Base-by-base conservation (phyloP, 1,140 invertebrate species). In the Cydia strobilella region DNA sequence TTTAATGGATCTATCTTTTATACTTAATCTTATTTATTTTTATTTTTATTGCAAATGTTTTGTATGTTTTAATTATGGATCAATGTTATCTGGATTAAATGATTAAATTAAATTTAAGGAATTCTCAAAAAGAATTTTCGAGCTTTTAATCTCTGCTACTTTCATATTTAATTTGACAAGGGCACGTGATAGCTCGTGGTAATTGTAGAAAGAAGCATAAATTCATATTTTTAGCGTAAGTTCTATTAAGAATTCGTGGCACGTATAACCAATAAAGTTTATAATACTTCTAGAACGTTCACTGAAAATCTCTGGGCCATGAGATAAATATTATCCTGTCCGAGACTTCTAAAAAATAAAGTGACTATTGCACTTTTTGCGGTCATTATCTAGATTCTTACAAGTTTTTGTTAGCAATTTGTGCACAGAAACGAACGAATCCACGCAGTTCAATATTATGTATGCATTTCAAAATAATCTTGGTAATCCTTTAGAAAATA, bases 141-240 rank as follows among this genome's bases (percentile, higher is more conserved):
- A 66, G 63, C n/a, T 66, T 27, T 31, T 66, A 66, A 66, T 66
- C 63, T 66, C 63, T 3, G 63, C 25, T 66, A 66, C 63, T 23
- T 66, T 27, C 9, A 66, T 66, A 69, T 35, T 69, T 69, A 69
- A 69, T 69, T 69, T 69, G 65, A 69, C 65, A 42, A 69, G 65
- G 65, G 31, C 65, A 69, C 31, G 27, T 69, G 7, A n/a, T 35
- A 69, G 27, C 31, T 20, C 10, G 27, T 69, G 65, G n/a, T 35
- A 69, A 31, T 69, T 18, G 15, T 69, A n/a, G 65, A 69, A 69
- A n/a, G 65, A 69, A 69, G 31, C 65, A 2, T 15, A 9, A 69
- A 39, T 69, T 35, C 15, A 35, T 42, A 69, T 69, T 69, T 69
- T 69, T 69, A 39, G 65, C 65, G 31, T 35, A n/a, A 39, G 35